Evolutionary conservation across 2,113 vertebrate genomes (phyloP).

Genomic region (Donacobius atricapilla): DNA sequence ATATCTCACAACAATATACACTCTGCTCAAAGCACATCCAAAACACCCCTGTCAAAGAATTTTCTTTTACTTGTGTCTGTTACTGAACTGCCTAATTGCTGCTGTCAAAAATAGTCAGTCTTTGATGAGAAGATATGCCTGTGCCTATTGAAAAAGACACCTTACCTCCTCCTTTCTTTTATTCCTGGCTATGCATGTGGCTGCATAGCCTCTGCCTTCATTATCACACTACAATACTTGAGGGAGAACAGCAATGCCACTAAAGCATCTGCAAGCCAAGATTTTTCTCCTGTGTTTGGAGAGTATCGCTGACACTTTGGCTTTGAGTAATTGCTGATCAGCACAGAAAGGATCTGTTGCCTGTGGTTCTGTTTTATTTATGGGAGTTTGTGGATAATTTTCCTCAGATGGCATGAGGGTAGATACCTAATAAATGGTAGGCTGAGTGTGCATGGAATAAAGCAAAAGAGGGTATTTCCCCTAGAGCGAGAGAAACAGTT

Average conservation of each 20-base stretch:
- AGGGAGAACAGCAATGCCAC: not conserved
- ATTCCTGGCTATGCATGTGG: not conserved
- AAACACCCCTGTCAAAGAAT: not conserved
- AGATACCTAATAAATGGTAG: not conserved
- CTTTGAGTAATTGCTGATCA: slow-evolving; percentile 13
- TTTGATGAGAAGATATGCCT: not conserved
- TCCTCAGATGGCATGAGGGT: not conserved
- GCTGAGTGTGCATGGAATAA: not conserved
- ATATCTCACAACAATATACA: not conserved
- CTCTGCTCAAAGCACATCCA: not conserved
- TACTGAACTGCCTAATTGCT: slow-evolving; percentile 20
- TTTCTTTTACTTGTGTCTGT: not conserved
- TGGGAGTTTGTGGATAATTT: not conserved
- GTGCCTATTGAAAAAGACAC: not conserved
- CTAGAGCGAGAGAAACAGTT: not conserved
- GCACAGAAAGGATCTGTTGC: not conserved
- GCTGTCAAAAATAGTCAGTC: slow-evolving; percentile 8
- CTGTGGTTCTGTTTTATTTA: not conserved
- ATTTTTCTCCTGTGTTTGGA: not conserved
- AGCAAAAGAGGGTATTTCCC: not conserved
- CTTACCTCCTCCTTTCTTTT: not conserved
- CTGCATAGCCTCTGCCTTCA: not conserved
- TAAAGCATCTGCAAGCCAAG: slow-evolving; percentile 20
- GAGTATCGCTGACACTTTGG: not conserved
- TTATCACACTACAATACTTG: not conserved